Base-by-base conservation (phyloP, 1,140 invertebrate species). In the Zaprionus tsacasi region DNA sequence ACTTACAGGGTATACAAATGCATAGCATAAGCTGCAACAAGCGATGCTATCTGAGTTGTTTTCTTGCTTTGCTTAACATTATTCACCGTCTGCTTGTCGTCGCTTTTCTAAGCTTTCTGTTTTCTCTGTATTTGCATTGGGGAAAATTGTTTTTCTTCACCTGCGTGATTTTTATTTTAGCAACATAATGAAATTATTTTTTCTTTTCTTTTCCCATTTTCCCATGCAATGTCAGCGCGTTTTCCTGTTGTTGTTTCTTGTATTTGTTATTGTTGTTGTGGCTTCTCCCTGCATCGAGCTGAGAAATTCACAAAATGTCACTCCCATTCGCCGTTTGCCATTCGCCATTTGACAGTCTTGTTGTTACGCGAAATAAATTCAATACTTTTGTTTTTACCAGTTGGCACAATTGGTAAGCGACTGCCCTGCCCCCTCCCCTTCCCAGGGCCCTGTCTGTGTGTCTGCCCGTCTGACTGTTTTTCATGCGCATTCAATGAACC, bases 401-500 rank as follows among this genome's bases (percentile, higher is more conserved):
- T 83, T 67, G 75, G 55, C 60, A 69, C 76, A 76, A 73, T 83
- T 67, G 75, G 55, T 61, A 69, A 43, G 17, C 45, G 45, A 74
- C 40, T 65, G 21, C 54, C 21, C 43, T 27, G 7, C 30, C 55
- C 17, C 61, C n/a, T 12, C 1, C 4, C n/a, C 15, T 30, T 17
- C 36, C 6, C 17, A 3, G 30, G 11, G 21, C 25, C 13, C 38
- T 48, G 38, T 59, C 67, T 21, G 21, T 70, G 61, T 63, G 54
- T 50, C 21, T 35, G 40, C 70, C 64, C 59, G 74, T 71, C 70
- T 72, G 78, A 73, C 73, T 87, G 81, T 89, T 89, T 89, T 89
- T 89, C 85, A 89, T 89, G 71, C 71, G 78, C 59, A 89, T 85
- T 89, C 85, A 89, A 89, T 89, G 85, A 89, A 89, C 85, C 85